Evolutionary conservation across 2,797 vertebrate genomes (phyloP).

Genomic region (Tragelaphus eurycerus): DNA sequence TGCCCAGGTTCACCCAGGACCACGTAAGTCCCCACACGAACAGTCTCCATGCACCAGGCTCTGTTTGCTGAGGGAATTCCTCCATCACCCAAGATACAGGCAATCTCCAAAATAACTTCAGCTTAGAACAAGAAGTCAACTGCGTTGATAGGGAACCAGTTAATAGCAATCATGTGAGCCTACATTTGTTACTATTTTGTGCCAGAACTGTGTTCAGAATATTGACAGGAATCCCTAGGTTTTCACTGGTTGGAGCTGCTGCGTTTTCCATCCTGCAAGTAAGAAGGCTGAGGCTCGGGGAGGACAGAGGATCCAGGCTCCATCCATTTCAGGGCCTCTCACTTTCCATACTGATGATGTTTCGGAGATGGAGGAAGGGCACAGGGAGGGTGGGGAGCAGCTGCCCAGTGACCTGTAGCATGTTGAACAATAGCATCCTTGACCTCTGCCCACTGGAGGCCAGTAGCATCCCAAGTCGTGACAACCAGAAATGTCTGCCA

Average conservation of each 20-base stretch:
- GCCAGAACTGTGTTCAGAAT: not conserved
- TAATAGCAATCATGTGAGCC: not conserved
- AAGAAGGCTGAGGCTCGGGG: rapidly evolving
- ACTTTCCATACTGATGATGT: rapidly evolving
- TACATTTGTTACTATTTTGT: not conserved
- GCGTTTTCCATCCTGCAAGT: rapidly evolving
- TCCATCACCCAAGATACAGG: rapidly evolving
- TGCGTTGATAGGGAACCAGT: rapidly evolving
- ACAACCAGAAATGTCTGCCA: not conserved
- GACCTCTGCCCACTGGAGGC: not conserved
- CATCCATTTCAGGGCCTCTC: not conserved
- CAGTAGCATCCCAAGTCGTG: not conserved
- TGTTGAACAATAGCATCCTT: not conserved
- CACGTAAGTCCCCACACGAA: constrained; percentile 42
- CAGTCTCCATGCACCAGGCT: not conserved
- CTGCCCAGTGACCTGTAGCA: not conserved
- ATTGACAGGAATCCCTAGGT: no score
- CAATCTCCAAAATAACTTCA: not conserved
- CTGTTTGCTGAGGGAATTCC: not conserved
- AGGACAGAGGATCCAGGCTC: rapidly evolving
- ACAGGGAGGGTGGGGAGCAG: rapidly evolving
- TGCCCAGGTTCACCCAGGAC: constrained; percentile 79
- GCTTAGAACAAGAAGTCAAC: not conserved
- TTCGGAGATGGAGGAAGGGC: not conserved
- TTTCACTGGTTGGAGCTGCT: not conserved